Evolutionary conservation across 2,888 invertebrate genomes (phyloP).

Genomic region (Carabus problematicus): DNA sequence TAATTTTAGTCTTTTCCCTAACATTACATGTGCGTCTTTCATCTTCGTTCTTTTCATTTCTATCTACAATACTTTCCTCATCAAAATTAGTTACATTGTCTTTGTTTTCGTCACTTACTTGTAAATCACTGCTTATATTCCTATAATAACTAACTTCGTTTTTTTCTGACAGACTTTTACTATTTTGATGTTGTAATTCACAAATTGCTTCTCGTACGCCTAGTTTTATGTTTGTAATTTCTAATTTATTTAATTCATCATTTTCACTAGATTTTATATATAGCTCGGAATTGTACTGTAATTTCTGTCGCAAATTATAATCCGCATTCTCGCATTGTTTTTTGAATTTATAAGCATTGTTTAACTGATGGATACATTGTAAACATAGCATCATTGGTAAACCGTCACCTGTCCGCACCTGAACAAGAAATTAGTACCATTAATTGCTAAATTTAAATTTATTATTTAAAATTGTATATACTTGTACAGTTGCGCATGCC

Average conservation of each 20-base stretch:
- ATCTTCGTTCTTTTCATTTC: background rate
- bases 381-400: constrained; percentile 34
- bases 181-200: background rate
- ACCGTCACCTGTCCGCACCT: constrained; percentile 18
- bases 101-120: background rate
- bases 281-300: too few species aligned
- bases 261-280: too few species aligned
- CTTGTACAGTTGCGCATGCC: constrained; percentile 23
- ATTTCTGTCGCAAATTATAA: constrained; percentile 22
- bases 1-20: background rate
- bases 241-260: too few species aligned
- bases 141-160: background rate
- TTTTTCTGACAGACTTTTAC: background rate
- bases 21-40: background rate
- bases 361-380: constrained; percentile 33
- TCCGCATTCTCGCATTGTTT: constrained; percentile 36
- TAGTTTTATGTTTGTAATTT: too few species aligned
- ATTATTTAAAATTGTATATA: constrained; percentile 4
- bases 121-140: background rate
- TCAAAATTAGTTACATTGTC: constrained; percentile 1
- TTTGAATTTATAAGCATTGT: constrained; percentile 34
- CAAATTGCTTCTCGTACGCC: too few species aligned
- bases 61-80: background rate
- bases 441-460: background rate
- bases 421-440: background rate